These are phyloP conservation scores for Phataginus tricuspis DNA, from an alignment of 2,797 vertebrate species.

Conservation along the genomic window DNA sequence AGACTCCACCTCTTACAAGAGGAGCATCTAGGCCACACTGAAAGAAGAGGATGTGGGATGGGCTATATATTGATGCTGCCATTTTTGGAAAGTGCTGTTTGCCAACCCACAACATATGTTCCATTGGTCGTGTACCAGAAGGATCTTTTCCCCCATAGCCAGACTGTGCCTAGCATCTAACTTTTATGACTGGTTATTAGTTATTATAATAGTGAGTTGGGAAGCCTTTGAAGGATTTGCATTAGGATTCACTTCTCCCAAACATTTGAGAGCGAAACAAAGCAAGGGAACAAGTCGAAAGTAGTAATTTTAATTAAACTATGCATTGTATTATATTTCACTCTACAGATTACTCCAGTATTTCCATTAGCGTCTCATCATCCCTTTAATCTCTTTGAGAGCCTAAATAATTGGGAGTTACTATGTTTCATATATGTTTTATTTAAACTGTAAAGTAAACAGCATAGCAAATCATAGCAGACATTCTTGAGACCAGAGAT, in stretches of 20 bases:
- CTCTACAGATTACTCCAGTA: background rate
- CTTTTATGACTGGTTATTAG: background rate
- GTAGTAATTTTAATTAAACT: background rate
- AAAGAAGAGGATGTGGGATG: background rate
- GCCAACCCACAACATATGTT: background rate
- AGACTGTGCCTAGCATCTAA: background rate
- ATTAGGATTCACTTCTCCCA: background rate
- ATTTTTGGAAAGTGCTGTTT: background rate
- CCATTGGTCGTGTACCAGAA: background rate
- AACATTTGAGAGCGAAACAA: background rate
- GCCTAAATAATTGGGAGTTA: background rate
- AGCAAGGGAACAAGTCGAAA: background rate
- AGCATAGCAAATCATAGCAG: background rate
- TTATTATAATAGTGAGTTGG: background rate
- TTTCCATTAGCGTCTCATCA: background rate
- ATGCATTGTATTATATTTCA: background rate
- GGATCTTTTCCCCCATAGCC: background rate
- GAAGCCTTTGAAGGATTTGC: background rate
- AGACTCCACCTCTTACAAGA: background rate
- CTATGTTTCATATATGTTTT: background rate
- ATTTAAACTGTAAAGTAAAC: slow-evolving; percentile 10
- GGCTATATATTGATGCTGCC: background rate
- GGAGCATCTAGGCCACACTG: background rate
- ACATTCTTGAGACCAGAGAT: background rate
- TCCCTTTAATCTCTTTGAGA: slow-evolving; percentile 8